Base-by-base conservation (phyloP, 2,888 invertebrate species). In the Spodoptera exigua region DNA sequence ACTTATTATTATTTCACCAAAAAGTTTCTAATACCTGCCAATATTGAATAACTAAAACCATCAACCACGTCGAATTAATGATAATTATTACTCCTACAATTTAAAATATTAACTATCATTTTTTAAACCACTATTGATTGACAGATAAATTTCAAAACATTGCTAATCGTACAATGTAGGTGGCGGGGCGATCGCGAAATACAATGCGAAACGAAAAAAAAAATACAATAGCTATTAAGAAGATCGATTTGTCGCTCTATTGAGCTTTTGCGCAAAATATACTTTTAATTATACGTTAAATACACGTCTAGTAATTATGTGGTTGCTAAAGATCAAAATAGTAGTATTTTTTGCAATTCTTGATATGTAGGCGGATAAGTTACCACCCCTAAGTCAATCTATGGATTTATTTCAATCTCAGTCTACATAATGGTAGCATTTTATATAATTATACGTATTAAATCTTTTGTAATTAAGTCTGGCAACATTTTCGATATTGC, bases 271-370 rank as follows among this genome's bases (percentile, higher is more conserved):
- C 67, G 66, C 84, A 81, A 89, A 91, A 93, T 91, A 88, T 74
- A 39, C 65, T 90, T 92, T 89, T 93, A 93, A 93, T 93, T 92
- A 86, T 82, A 78, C 79, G 80, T 81, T 85, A 61, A 72, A 64
- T 65, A 62, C 58, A 55, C 60, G 88, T 81, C 87, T 84, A 77
- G 67, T 81, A 83, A 91, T 93, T 92, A 91, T 87, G 88, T 65
- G 90, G 92, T 93, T 88, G 92, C 91, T 76, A 85, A 89, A 87
- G 72, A 88, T 86, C 88, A 90, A 89, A 91, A 90, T 92, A 90
- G 74, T 79, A 82, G 80, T 61, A 62, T 70, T 83, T 85, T 86
- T 85, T 83, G 82, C 56, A 60, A 62, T 49, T 61, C 74, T 61
- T 71, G 70, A 63, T 68, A 61, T 54, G 72, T 72, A 79, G 90